Evolutionary conservation across 2,888 invertebrate species (phyloP).

Genomic region (Eristalis tenax): DNA sequence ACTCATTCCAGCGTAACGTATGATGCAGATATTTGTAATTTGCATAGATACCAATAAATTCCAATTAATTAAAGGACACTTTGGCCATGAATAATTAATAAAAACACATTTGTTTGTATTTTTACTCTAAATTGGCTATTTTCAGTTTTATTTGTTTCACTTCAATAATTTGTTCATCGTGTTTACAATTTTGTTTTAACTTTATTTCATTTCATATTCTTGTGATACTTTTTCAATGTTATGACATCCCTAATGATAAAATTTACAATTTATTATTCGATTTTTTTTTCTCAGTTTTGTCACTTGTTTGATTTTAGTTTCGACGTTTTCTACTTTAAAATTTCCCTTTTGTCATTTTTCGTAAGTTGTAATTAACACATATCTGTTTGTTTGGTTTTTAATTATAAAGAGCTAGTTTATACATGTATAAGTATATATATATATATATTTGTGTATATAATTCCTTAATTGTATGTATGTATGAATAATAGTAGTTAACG

Average conservation of each 20-base stretch:
- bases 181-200: conserved; percentile 8
- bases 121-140: conserved; percentile 45
- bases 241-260: conserved; percentile 18
- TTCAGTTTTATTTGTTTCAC: conserved; percentile 25
- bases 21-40: too few relatives aligned
- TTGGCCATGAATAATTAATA: neutral
- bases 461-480: conserved; percentile 17
- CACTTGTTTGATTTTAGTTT: conserved; percentile 30
- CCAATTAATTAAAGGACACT: too few relatives aligned
- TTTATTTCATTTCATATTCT: conserved; percentile 2
- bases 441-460: conserved; percentile 22
- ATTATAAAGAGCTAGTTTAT: conserved; percentile 32
- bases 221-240: conserved; percentile 7
- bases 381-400: conserved; percentile 6
- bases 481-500: conserved; percentile 42
- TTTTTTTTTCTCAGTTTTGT: conserved; percentile 24
- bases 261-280: conserved; percentile 22
- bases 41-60: too few relatives aligned
- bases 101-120: conserved; percentile 2
- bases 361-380: conserved; percentile 29
- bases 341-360: neutral
- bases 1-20: too few relatives aligned
- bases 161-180: conserved; percentile 11
- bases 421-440: conserved; percentile 31
- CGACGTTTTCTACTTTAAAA: conserved; percentile 19